Conservation (phyloP, 2,888 invertebrate genomes). For the Pimpla rufipes region DNA sequence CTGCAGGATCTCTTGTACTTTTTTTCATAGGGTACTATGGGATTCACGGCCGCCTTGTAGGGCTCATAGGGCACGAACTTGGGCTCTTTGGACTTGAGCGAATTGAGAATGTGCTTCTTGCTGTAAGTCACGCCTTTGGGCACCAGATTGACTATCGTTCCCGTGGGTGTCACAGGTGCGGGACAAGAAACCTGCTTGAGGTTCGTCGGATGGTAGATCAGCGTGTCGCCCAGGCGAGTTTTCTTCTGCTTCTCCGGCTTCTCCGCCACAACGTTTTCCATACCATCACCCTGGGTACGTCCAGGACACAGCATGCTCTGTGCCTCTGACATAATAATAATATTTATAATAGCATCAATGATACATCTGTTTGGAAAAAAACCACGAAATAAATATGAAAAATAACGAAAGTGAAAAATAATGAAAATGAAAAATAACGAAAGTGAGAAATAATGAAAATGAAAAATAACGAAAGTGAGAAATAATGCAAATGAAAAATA, state of each 20-base stretch:
- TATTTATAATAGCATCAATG: background rate
- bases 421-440: too few species aligned
- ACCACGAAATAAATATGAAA: background rate
- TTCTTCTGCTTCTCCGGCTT: conserved; percentile 78
- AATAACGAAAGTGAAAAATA: background rate
- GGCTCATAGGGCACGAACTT: conserved; percentile 96
- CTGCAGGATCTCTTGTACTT: conserved; percentile 83
- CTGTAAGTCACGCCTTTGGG: conserved; percentile 88
- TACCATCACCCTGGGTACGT: conserved; percentile 92
- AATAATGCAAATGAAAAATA: too few species aligned
- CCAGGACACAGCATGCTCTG: conserved; percentile 77
- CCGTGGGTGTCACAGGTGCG: conserved; percentile 86
- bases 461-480: background rate
- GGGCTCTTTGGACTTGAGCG: conserved; percentile 89
- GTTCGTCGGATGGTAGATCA: conserved; percentile 85
- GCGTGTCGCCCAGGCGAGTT: conserved; percentile 81
- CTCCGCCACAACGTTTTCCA: conserved; percentile 87
- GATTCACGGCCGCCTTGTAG: conserved; percentile 93
- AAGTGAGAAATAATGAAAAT: too few species aligned
- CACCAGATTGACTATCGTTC: conserved; percentile 88
- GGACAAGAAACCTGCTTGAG: conserved; percentile 81
- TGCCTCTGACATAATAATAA: conserved; percentile 72
- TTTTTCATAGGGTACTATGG: conserved; percentile 88
- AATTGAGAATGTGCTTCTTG: conserved; percentile 86
- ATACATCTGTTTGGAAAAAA: too few species aligned